These are phyloP conservation scores for Bolinopsis microptera DNA, from an alignment of 37 sponge, comb jelly and placozoan genomes.

Conservation along the genomic window DNA sequence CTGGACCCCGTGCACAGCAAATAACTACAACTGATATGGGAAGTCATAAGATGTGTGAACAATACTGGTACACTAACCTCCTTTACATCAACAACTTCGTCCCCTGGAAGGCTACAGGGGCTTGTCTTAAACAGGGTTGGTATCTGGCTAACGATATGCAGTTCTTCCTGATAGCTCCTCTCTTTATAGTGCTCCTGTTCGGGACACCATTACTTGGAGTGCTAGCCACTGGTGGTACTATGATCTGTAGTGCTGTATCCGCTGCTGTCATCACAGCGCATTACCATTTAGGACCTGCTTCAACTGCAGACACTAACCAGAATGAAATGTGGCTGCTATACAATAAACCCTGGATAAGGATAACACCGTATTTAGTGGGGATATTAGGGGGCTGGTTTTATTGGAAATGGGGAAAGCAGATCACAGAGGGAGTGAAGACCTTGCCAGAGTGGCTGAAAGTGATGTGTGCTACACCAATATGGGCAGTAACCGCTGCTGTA, in stretches of 20 bases:
- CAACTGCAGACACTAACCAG: background rate
- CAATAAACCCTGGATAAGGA: slow-evolving; percentile 11
- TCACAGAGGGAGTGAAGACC: background rate
- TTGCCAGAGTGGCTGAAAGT: background rate
- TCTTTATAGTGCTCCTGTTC: background rate
- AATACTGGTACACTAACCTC: too few relatives aligned
- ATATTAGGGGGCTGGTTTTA: background rate
- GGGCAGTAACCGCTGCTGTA: too few relatives aligned
- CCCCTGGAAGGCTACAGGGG: too few relatives aligned
- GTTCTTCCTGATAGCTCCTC: too few relatives aligned
- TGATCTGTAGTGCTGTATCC: background rate
- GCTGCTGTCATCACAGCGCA: background rate
- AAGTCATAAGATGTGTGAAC: background rate
- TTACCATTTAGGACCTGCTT: background rate
- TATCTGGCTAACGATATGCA: too few relatives aligned
- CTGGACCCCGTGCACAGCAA: too few relatives aligned
- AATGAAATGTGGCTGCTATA: background rate
- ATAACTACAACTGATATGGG: too few relatives aligned
- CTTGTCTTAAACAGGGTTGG: too few relatives aligned
- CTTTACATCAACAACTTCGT: too few relatives aligned
- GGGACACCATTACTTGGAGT: background rate
- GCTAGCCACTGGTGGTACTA: background rate
- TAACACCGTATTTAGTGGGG: too few relatives aligned
- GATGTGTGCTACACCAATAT: too few relatives aligned
- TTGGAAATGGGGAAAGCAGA: too few relatives aligned